Base-by-base conservation (phyloP, 2,113 vertebrate genomes). In the Dicrurus megarhynchus region DNA sequence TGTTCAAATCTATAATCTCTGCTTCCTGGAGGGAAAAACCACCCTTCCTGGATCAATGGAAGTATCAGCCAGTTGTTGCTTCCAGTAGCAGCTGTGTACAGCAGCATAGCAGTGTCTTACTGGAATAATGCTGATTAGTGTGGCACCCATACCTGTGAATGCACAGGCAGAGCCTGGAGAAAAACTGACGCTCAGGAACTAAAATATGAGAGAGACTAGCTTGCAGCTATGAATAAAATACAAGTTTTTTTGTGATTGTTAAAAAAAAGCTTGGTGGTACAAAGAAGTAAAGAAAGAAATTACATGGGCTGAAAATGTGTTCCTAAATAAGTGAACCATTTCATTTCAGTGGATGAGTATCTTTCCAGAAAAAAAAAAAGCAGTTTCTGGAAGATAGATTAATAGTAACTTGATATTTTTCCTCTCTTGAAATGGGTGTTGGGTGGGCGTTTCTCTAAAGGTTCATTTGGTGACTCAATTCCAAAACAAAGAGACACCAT, bases 351-450 rank as follows among this genome's bases (percentile, higher is more conserved):
- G 70, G 28, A 83, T 76, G 15, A 82, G 1, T 21, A 46, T 12
- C 23, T 79, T 87, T 26, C 27, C n/a, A 75, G 41, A 28, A n/a
- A 85, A 47, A 37, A 65, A 39, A 56, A 33, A 56, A 13, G 3
- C 7, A 70, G 9, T n/a, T 33, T 71, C 35, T 77, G 47, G 42
- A 94, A 91, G 32, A 44, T 47, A 89, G 74, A 11, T 74, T 67
- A 44, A 60, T 26, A 52, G 7, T 86, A 79, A 92, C 41, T 89
- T 88, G 74, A 49, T 75, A 87, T 88, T 97, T 95, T 91, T 85
- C 67, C 87, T 82, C 50, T 77, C 68, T 67, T 97, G 76, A 88
- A 96, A 77, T 68, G 74, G 9, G 19, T 91, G 70, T 47, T 91
- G 39, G 16, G 27, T 91, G 37, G 16, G 23, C 83, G 39, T 95